Conservation (phyloP, 2,797 vertebrate species). For the Euphonia xanthogaster region DNA sequence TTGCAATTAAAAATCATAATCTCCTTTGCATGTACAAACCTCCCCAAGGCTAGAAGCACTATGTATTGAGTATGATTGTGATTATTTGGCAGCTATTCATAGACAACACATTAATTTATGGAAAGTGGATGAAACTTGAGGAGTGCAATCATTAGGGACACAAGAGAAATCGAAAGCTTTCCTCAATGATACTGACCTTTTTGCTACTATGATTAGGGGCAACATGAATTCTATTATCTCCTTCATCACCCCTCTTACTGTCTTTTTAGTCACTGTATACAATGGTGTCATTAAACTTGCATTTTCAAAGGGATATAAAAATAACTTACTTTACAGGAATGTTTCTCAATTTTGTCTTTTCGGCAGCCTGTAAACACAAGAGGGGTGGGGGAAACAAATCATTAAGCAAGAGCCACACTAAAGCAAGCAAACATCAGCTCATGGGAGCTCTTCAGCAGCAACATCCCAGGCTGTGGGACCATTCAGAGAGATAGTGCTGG, state of each 20-base stretch:
- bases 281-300: slow-evolving; percentile 3
- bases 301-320: slow-evolving; percentile 47
- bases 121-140: slow-evolving; percentile 63
- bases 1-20: slow-evolving; percentile 74
- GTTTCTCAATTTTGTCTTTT: slow-evolving; percentile 85
- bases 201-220: slow-evolving; percentile 5
- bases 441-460: not conserved
- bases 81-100: slow-evolving; percentile 70
- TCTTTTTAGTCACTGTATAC: not conserved
- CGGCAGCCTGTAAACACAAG: slow-evolving; percentile 79
- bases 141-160: slow-evolving; percentile 30
- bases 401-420: slow-evolving; percentile 50
- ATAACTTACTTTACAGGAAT: slow-evolving; percentile 85
- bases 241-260: not conserved
- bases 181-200: slow-evolving; percentile 3
- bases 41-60: slow-evolving; percentile 62
- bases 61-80: slow-evolving; percentile 58
- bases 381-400: slow-evolving; percentile 51
- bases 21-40: slow-evolving; percentile 69
- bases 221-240: slow-evolving; percentile 29
- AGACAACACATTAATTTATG: slow-evolving; percentile 68
- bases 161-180: slow-evolving; percentile 8
- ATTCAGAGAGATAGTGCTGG: not conserved
- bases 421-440: slow-evolving; percentile 1
- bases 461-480: not conserved